Evolutionary conservation across 1,140 invertebrate genomes (phyloP), one percentile per base, ranked within the genome.

Genomic region (Brachionus koreanus): DNA sequence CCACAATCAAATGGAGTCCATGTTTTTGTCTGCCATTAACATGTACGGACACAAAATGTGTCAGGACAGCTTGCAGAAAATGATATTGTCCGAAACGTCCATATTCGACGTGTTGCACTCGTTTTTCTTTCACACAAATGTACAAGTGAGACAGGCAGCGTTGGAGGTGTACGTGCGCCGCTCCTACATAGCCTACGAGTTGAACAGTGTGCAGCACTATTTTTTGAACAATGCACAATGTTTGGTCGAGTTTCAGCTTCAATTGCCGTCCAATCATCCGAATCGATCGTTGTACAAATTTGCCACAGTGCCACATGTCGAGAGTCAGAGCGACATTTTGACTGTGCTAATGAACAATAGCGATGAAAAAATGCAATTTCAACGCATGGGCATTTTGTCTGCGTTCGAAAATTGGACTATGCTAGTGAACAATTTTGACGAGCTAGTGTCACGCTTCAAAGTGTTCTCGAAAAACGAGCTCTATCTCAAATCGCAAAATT

Each of bases 91-190:
- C 0, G 96, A 98, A 89, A 98, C 96, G 0, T 96, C 95, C 2
- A 98, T 98, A 82, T 98, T 98, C 87, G 96, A 99, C 87, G 97
- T 99, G 46, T 90, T 99, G 0, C 97, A 98, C 85, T 97, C 98
- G 85, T 99, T 99, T 89, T 99, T 98, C 89, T 99, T 96, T 86
- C 97, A 99, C 86, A 90, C 91, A 0, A 97, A 97, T 86, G 91
- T 92, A 12, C 92, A 94, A 75, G 94, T 95, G 3, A 93, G 95
- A 86, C 96, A 95, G 87, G 96, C 97, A 3, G 95, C 97, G 1
- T 88, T 98, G 2, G 97, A 98, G 88, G 91, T 91, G 3, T 98
- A 98, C 87, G 95, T 98, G 0, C 89, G 95, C 25, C 90, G 97
- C 81, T 95, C 96, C 0, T 98, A 98, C 87, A 98, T 95, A 63